Base-by-base conservation (phyloP, 1,140 invertebrate species). In the Latrodectus geometricus region DNA sequence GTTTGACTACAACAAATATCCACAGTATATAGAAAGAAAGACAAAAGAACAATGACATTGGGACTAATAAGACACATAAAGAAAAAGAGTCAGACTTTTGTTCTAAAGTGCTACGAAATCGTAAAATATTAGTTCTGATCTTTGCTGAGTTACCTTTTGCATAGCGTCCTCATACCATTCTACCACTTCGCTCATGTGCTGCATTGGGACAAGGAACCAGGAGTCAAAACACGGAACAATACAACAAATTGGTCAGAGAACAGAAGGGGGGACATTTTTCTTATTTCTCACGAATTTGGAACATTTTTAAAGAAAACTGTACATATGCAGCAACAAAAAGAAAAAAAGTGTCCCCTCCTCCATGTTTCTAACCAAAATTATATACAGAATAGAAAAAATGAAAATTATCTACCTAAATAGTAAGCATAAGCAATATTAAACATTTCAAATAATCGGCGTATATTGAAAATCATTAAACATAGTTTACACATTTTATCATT, bases 111-210 rank as follows among this genome's bases (percentile, higher is more conserved):
- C 83, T 86, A 86, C 83, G 75, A 20, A 35, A 61, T 86, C 75
- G 12, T 65, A 61, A 48, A 61, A 48, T 61, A 61, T 17, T 35
- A 73, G 20, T 82, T 82, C 61, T 84, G 72, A 77, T 61, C 69
- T 21, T 86, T 78, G 50, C 68, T 12, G 66, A 65, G 21, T 88
- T 88, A 88, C 88, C 88, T 88, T 88, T 88, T 88, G 72, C 82
- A 83, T 87, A 50, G 88, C 88, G 21, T 90, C 90, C 79, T 89
- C 90, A 76, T 89, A 88, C 85, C 90, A 88, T 35, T 88, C 88
- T 15, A 89, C 81, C 21, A 90, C 75, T 68, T 90, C 90, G 12
- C 87, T 88, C 74, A 87, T 89, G 75, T 90, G 90, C 82, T 89
- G 88, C 80, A 88, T 87, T 87, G 66, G 85, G 76, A 87, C 70